phyloP scores from a whole-genome alignment of 2,113 vertebrate genomes.

The Turnix velox region DNA sequence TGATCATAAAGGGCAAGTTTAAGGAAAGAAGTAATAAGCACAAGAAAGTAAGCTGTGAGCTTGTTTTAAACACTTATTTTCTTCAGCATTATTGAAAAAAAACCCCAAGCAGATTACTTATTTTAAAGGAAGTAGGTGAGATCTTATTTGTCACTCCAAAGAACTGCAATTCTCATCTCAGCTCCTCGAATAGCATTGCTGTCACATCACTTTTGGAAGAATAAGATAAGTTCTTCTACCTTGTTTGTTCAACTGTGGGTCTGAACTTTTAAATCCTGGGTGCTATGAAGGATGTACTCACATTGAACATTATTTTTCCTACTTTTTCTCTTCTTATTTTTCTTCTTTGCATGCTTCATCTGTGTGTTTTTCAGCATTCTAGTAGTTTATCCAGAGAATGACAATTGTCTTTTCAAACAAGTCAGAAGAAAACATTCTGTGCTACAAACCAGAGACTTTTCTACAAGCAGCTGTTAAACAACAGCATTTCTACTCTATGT shows the following conservation, averaged over 20 bases:
- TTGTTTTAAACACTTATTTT: not conserved
- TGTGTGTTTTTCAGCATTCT: not conserved
- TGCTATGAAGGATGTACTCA: not conserved
- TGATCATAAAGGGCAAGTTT: not conserved
- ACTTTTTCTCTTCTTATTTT: not conserved
- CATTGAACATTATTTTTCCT: not conserved
- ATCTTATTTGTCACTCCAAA: not conserved
- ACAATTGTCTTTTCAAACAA: not conserved
- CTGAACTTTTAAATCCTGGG: not conserved
- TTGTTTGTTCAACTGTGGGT: not conserved
- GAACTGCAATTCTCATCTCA: not conserved
- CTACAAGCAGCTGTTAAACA: not conserved
- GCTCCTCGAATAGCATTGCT: not conserved
- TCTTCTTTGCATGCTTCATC: not conserved
- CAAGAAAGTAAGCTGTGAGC: not conserved
- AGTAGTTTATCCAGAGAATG: not conserved
- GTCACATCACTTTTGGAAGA: not conserved
- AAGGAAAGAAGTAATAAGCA: not conserved
- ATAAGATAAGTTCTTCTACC: not conserved
- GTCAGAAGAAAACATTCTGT: not conserved
- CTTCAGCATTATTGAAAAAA: not conserved
- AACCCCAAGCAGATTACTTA: fast-evolving
- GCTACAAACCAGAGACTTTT: not conserved
- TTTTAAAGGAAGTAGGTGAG: not conserved
- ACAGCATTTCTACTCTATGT: not conserved